phyloP scores from a whole-genome alignment of 2,888 invertebrate species.

The Zelleria hepariella region DNA sequence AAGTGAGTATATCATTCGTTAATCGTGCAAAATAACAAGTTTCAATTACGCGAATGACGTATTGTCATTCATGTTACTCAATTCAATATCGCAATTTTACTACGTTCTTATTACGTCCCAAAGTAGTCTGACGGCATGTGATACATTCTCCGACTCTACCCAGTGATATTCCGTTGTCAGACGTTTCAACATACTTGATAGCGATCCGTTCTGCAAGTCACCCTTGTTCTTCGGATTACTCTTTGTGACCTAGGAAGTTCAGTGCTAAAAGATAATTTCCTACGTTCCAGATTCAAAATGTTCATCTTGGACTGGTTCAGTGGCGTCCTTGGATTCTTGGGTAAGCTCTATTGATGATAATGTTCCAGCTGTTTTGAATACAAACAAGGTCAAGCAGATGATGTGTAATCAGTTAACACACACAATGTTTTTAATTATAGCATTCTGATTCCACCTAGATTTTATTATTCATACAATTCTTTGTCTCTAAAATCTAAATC shows the following conservation, averaged over 20 bases:
- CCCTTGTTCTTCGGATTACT: constrained; percentile 29
- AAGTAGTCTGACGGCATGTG: constrained; percentile 26
- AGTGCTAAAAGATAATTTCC: constrained; percentile 16
- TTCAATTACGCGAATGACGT: constrained; percentile 55
- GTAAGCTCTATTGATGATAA: constrained; percentile 67
- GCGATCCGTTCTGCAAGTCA: constrained; percentile 52
- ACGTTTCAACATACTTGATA: constrained; percentile 37
- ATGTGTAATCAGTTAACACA: background rate
- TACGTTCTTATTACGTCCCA: constrained; percentile 32
- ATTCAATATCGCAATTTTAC: constrained; percentile 48
- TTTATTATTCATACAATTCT: constrained; percentile 4
- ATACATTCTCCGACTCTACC: constrained; percentile 18
- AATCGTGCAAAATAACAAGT: constrained; percentile 32
- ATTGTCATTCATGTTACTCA: constrained; percentile 63
- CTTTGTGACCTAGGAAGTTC: constrained; percentile 39
- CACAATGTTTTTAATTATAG: background rate
- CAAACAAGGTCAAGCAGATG: background rate
- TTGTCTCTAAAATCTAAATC: background rate
- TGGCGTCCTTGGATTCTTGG: constrained; percentile 93
- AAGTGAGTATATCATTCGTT: constrained; percentile 53
- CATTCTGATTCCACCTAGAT: background rate
- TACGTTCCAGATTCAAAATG: constrained; percentile 75
- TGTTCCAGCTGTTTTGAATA: background rate
- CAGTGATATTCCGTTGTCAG: constrained; percentile 23
- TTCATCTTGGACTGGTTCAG: constrained; percentile 98